Evolutionary conservation across 2,888 invertebrate genomes (phyloP).

Genomic region (Syrista parreyssii): DNA sequence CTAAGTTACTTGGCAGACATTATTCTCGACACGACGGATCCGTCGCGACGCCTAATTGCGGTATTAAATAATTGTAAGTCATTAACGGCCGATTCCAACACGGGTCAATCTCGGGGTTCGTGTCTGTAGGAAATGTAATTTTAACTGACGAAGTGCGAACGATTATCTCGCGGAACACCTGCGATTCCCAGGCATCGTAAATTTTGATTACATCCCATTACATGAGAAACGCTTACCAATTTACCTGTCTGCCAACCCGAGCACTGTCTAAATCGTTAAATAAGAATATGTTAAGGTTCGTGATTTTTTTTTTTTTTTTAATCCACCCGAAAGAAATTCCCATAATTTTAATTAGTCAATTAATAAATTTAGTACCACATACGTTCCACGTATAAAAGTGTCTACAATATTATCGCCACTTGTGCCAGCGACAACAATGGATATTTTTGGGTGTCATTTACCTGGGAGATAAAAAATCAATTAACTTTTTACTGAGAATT

Average conservation of each 20-base stretch:
- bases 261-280: background rate
- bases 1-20: background rate
- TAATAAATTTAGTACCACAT: background rate
- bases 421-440: background rate
- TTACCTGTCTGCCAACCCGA: background rate
- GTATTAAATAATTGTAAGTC: background rate
- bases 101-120: conserved; percentile 33
- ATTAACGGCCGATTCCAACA: background rate
- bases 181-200: conserved; percentile 56
- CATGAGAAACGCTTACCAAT: background rate
- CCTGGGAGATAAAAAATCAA: background rate
- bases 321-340: background rate
- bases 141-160: conserved; percentile 42
- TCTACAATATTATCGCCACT: background rate
- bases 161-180: conserved; percentile 61
- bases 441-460: background rate
- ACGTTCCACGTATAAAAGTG: background rate
- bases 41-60: background rate
- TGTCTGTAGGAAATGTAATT: conserved; percentile 46
- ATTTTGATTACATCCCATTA: background rate
- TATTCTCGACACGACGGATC: conserved; percentile 30
- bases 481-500: background rate
- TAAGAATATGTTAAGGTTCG: background rate
- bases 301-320: background rate
- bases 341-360: background rate